Percentiles rank a stretch among this genome's conserved stretches.
Conservation (phyloP, 2,888 invertebrate genomes). For the Eurois occulta region DNA sequence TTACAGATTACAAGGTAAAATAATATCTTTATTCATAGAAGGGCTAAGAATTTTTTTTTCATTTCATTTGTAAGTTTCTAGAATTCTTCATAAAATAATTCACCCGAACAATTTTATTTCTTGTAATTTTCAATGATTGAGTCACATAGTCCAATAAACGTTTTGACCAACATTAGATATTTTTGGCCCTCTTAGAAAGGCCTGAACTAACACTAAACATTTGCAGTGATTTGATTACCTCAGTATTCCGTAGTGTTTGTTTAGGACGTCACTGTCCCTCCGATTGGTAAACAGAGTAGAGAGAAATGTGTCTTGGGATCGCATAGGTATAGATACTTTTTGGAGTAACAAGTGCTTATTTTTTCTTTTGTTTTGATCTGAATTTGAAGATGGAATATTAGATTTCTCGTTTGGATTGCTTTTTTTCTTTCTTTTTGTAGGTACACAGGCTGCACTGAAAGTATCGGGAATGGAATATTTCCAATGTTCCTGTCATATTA, state of each 20-base stretch:
- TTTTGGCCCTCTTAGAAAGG: slow-evolving; percentile 34
- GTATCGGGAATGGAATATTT: too few species aligned
- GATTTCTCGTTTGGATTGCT: too few species aligned
- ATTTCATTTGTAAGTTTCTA: not conserved
- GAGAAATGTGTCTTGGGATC: slow-evolving; percentile 30
- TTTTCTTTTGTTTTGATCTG: slow-evolving; percentile 7
- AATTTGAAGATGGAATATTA: slow-evolving; percentile 5
- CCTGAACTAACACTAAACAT: slow-evolving; percentile 60
- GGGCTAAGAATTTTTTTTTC: too few species aligned
- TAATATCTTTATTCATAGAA: too few species aligned
- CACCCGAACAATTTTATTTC: not conserved
- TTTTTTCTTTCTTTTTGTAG: not conserved
- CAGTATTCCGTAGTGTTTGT: slow-evolving; percentile 52
- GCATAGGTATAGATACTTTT: slow-evolving; percentile 21
- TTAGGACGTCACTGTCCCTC: slow-evolving; percentile 62
- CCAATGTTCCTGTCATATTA: too few species aligned
- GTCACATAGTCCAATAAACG: not conserved
- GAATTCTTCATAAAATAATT: not conserved
- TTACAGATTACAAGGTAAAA: too few species aligned
- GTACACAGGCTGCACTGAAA: too few species aligned
- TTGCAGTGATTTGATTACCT: slow-evolving; percentile 65
- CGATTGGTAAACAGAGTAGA: slow-evolving; percentile 54
- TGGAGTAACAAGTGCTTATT: slow-evolving; percentile 15
- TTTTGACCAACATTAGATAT: slow-evolving; percentile 30
- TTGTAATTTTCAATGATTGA: not conserved